Conservation (phyloP, 1,140 invertebrate species). For the Papilio xuthus region DNA sequence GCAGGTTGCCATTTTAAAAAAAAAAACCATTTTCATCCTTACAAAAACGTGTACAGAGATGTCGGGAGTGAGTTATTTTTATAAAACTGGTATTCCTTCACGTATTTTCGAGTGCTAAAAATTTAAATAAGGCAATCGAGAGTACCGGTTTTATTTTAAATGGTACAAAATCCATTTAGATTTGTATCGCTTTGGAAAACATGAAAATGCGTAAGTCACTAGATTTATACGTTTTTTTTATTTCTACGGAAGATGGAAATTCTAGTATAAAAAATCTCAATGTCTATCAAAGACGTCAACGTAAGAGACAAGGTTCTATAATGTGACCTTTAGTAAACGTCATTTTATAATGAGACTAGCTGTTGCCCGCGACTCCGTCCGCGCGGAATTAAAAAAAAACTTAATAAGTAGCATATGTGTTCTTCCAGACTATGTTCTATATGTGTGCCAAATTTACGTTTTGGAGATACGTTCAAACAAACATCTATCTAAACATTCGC, state of each 20-base stretch:
- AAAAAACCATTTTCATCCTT: no score
- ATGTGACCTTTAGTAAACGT: background rate
- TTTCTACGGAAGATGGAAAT: constrained; percentile 8
- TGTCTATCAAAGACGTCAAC: background rate
- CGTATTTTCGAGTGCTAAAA: background rate
- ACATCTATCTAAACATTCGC: no score
- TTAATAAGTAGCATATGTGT: no score
- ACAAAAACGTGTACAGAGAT: no score
- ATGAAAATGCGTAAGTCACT: background rate
- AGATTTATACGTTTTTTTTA: background rate
- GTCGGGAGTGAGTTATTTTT: background rate
- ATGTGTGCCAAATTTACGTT: no score
- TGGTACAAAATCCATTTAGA: background rate
- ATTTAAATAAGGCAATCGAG: background rate
- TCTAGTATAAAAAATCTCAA: background rate
- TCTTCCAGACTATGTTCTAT: no score
- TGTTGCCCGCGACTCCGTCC: no score
- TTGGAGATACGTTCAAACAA: no score
- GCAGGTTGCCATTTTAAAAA: no score
- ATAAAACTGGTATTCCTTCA: background rate
- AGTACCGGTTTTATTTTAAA: background rate
- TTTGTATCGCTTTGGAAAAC: background rate
- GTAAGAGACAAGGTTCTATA: background rate
- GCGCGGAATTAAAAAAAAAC: no score
- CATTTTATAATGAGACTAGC: background rate